Conservation (phyloP, 2,113 vertebrate species). For the Leiothrix lutea region DNA sequence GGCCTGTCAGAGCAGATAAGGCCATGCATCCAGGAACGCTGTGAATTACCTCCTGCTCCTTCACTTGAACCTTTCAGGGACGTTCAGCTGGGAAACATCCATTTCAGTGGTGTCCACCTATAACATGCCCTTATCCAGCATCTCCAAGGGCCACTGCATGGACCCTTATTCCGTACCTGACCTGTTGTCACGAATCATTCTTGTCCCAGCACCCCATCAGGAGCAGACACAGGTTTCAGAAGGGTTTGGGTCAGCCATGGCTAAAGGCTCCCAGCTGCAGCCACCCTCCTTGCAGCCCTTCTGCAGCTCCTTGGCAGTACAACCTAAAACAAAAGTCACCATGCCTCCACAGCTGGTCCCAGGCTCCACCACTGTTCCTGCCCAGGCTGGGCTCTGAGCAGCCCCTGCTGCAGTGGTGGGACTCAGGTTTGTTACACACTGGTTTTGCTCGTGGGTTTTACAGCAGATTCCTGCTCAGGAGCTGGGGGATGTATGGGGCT, state of each 20-base stretch:
- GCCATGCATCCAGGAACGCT: slow-evolving; percentile 15
- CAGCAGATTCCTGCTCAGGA: not conserved
- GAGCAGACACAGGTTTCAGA: not conserved
- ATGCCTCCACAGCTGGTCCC: fast-evolving
- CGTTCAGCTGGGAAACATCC: not conserved
- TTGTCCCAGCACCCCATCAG: not conserved
- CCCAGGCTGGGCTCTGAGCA: not conserved
- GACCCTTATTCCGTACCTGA: not conserved
- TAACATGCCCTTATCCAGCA: not conserved
- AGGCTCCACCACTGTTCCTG: not conserved
- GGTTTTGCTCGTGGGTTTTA: not conserved
- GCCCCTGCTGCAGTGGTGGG: not conserved
- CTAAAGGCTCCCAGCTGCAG: not conserved
- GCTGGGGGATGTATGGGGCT: fast-evolving
- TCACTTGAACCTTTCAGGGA: not conserved
- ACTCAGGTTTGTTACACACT: not conserved
- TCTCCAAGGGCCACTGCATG: not conserved
- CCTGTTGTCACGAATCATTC: not conserved
- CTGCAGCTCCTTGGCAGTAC: not conserved
- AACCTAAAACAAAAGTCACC: not conserved
- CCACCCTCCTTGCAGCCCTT: not conserved
- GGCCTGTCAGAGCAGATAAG: slow-evolving; percentile 60
- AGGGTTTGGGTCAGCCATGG: not conserved
- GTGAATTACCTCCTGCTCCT: slow-evolving; percentile 17
- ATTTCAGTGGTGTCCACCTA: slow-evolving; percentile 6